These are phyloP conservation scores for Pardalotus punctatus DNA, from an alignment of 2,113 vertebrate genomes.

Conservation along the genomic window DNA sequence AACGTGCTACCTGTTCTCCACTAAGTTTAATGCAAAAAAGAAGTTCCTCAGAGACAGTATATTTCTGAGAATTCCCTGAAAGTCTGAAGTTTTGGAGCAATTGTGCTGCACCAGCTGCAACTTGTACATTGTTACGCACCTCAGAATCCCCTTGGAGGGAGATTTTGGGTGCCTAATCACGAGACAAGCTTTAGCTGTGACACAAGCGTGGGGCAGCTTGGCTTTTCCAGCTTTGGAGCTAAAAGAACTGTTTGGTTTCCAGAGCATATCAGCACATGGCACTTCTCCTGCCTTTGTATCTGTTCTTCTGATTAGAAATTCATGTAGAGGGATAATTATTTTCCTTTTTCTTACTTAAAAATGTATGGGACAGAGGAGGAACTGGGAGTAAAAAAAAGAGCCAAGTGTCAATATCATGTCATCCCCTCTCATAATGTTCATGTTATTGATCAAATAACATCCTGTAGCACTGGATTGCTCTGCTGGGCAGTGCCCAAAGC, in stretches of 20 bases:
- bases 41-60: background rate
- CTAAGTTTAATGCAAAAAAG: background rate
- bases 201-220: background rate
- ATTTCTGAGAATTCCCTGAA: background rate
- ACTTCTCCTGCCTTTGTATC: background rate
- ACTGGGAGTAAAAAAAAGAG: background rate
- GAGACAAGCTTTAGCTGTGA: background rate
- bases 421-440: background rate
- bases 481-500: background rate
- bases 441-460: background rate
- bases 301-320: background rate
- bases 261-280: fast-evolving
- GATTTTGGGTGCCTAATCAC: background rate
- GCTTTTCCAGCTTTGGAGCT: background rate
- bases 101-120: background rate
- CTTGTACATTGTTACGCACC: background rate
- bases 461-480: background rate
- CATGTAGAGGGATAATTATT: background rate
- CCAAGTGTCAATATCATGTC: background rate
- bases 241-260: background rate
- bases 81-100: background rate
- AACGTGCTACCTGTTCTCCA: background rate
- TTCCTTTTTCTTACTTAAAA: background rate
- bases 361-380: background rate
- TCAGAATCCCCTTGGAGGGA: background rate